Evolutionary conservation across 2,113 vertebrate genomes (phyloP), one percentile per base, ranked within the genome.

Genomic region (Tursiops truncatus): DNA sequence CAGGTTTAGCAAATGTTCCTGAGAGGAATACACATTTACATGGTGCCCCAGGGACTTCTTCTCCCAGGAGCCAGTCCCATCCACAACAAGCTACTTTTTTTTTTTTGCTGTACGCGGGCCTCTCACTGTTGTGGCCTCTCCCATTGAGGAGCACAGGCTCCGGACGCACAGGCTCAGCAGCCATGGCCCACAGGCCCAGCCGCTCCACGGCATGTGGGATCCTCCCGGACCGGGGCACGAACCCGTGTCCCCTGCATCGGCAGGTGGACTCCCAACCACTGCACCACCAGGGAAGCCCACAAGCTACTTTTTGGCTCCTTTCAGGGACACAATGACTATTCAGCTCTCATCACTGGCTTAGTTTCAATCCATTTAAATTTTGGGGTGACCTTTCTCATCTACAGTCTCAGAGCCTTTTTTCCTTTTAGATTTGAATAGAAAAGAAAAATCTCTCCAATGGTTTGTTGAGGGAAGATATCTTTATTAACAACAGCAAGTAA

Each of bases 401-500:
- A 41, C 17, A 71, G 21, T 90, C 26, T 77, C 23, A 77, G 28
- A 58, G n/a, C 8, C 13, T 76, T 71, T 71, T 60, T 44, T n/a
- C 71, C 36, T 58, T 84, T 77, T 71, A 68, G 38, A 53, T 89
- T 53, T 91, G 91, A 44, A 25, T 4, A 94, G 65, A 73, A 81
- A 70, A 85, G 38, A 50, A 81, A 87, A 85, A 9, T 1, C 8
- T 18, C 17, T 92, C 38, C 12, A 79, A 1, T 70, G 68, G 28
- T 31, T 79, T 81, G n/a, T 31, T 62, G 71, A 88, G 47, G 70
- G 47, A 21, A 85, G 21, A n/a, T 25, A 41, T 60, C 38, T 85
- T 71, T 81, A 26, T 12, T 33, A n/a, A 67, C 23, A 89, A 65
- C 7, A 77, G 50, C 63, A 56, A 53, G 56, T 10, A n/a, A 53